These are phyloP conservation scores for Tinamus major DNA, from an alignment of 2,797 vertebrate genomes.

Conservation along the genomic window DNA sequence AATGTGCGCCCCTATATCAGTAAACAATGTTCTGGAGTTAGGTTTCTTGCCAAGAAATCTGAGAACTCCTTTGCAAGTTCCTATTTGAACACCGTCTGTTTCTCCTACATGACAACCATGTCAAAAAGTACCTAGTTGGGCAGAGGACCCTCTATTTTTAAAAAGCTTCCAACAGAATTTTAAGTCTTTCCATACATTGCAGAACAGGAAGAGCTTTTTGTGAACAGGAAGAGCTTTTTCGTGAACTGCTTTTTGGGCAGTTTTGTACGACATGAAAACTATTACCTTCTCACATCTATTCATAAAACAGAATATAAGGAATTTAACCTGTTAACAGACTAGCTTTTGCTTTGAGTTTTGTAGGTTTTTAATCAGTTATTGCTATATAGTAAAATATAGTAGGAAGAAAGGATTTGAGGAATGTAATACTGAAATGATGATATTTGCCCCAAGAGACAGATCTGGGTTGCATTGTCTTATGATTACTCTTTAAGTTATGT, in stretches of 20 bases:
- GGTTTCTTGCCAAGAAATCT: not conserved
- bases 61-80: not conserved
- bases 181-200: not conserved
- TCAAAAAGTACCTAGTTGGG: not conserved
- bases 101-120: not conserved
- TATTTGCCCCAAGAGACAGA: not conserved
- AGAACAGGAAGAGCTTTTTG: constrained; percentile 15
- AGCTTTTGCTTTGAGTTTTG: not conserved
- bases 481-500: not conserved
- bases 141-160: not conserved
- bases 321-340: not conserved
- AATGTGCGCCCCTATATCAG: not conserved
- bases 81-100: not conserved
- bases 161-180: not conserved
- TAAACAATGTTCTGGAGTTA: not conserved
- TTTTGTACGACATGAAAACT: constrained; percentile 18
- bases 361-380: not conserved
- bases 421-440: not conserved
- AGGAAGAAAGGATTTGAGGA: not conserved
- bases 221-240: constrained; percentile 26
- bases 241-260: no score
- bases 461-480: not conserved
- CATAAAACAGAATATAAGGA: not conserved
- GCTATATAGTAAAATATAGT: not conserved
- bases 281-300: not conserved